A percentile compares a stretch with the other conserved stretches of the same genome.
Conservation (phyloP, 2,797 vertebrate genomes). For the Epinephelus awoara region DNA sequence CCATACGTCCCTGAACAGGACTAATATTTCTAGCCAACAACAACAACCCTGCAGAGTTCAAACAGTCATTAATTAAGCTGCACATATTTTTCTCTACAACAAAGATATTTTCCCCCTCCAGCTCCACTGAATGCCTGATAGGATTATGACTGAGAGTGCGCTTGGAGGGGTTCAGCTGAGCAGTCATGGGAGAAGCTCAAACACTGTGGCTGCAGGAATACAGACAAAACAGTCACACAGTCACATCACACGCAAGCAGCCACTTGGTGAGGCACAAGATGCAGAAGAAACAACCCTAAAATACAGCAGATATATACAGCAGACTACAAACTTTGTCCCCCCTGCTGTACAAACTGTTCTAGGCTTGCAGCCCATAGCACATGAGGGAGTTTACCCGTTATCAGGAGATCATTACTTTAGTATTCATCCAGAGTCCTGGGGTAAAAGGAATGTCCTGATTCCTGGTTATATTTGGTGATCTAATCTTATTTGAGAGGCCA, state of each 20-base stretch:
- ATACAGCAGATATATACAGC: constrained; percentile 2
- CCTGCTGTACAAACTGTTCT: constrained; percentile 2
- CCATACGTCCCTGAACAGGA: background rate
- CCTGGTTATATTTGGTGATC: constrained; percentile 3
- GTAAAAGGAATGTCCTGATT: constrained; percentile 1
- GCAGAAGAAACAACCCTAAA: background rate
- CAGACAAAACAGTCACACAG: constrained; percentile 23
- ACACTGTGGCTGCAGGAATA: constrained; percentile 17
- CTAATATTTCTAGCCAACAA: constrained; percentile 8
- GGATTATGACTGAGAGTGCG: constrained; percentile 69
- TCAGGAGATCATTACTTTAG: constrained; percentile 20
- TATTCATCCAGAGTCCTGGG: background rate
- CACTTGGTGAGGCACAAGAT: background rate
- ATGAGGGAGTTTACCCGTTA: constrained; percentile 1
- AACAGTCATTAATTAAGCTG: constrained; percentile 39
- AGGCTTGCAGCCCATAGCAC: background rate
- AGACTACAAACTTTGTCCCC: constrained; percentile 1
- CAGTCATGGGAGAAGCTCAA: constrained; percentile 67
- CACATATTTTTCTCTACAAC: constrained; percentile 28
- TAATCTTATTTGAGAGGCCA: background rate
- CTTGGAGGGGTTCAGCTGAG: constrained; percentile 65
- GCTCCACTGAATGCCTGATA: constrained; percentile 66
- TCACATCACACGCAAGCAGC: background rate
- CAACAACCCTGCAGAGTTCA: constrained; percentile 38
- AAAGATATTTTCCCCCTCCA: constrained; percentile 49